Conservation (phyloP, 2,797 vertebrate species). For the Sus cebifrons region DNA sequence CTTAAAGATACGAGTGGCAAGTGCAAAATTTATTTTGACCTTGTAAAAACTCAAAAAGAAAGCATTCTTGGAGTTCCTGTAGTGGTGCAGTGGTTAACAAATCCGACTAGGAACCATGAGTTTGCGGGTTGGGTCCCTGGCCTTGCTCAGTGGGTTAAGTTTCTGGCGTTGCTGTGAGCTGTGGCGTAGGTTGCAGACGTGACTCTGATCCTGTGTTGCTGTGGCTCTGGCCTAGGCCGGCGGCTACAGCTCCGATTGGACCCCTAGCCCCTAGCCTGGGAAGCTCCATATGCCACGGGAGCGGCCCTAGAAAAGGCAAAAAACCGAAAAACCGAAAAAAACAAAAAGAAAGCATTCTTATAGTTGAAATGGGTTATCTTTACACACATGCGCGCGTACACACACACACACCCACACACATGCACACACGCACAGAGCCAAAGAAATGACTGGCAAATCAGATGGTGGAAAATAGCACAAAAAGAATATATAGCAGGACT, state of each 20-base stretch:
- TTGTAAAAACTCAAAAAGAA: slow-evolving; percentile 59
- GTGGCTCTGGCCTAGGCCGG: too few species aligned
- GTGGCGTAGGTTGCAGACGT: too few species aligned
- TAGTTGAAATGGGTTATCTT: slow-evolving; percentile 39
- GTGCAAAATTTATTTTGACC: slow-evolving; percentile 79
- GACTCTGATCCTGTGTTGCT: too few species aligned
- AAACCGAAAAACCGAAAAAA: not conserved
- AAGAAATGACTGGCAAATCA: slow-evolving; percentile 51
- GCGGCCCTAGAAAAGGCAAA: too few species aligned
- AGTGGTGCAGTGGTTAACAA: too few species aligned
- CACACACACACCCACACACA: not conserved
- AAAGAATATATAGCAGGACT: not conserved
- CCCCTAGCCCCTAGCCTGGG: too few species aligned
- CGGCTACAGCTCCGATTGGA: too few species aligned
- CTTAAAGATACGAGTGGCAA: slow-evolving; percentile 75
- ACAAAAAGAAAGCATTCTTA: slow-evolving; percentile 66
- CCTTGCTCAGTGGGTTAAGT: too few species aligned
- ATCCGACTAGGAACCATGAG: too few species aligned
- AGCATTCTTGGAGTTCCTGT: slow-evolving; percentile 28
- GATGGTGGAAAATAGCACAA: slow-evolving; percentile 51
- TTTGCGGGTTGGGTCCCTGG: too few species aligned
- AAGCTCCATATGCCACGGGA: too few species aligned
- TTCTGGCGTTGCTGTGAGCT: too few species aligned
- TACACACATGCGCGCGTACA: not conserved
- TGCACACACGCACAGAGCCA: not conserved